Base-by-base conservation (phyloP, 2,797 vertebrate genomes). In the Syndactyla subalaris region DNA sequence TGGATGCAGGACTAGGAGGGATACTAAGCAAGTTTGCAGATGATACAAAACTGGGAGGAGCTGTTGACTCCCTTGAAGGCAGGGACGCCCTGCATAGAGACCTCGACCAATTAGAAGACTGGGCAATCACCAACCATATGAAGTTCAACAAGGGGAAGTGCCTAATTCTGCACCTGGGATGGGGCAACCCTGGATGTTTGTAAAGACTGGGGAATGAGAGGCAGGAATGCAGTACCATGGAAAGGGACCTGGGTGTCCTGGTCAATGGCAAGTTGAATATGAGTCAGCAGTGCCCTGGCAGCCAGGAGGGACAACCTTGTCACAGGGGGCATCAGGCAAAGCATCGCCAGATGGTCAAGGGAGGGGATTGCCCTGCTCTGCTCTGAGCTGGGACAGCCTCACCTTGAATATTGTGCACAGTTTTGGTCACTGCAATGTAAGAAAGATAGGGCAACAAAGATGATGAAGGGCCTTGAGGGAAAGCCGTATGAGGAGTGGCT, bases 291-390 rank as follows among this genome's bases (percentile, higher is more conserved):
- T 62, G 61, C 38, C 39, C 61, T 62, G 39, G 29, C 39, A 63
- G 39, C 39, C 61, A 63, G 29, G 39, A 63, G 39, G 20, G 20
- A 6, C 61, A 30, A 22, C 39, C 7, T 0, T 41, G 39, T 62
- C 20, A 29, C 15, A 13, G 29, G 19, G 27, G 19, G 38, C 59
- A 43, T 43, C 20, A 63, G 39, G 14, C 29, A 62, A 41, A 62
- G 10, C 14, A 63, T 43, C 10, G 1, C 14, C 61, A 63, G 21
- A 5, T 3, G 3, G 36, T 4, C 5, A 2, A 22, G 61, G 39
- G 29, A 23, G 61, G 14, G 14, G 20, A 45, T 65, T 45, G 41
- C 45, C 41, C 30, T 0, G 1, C 10, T n/a, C 30, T 45, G 30
- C 21, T 45, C 41, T 65, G 30, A 21, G 17, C 30, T 65, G 30